These are phyloP conservation scores for Dasyurus viverrinus DNA, from an alignment of 2,113 vertebrate species.

Conservation along the genomic window DNA sequence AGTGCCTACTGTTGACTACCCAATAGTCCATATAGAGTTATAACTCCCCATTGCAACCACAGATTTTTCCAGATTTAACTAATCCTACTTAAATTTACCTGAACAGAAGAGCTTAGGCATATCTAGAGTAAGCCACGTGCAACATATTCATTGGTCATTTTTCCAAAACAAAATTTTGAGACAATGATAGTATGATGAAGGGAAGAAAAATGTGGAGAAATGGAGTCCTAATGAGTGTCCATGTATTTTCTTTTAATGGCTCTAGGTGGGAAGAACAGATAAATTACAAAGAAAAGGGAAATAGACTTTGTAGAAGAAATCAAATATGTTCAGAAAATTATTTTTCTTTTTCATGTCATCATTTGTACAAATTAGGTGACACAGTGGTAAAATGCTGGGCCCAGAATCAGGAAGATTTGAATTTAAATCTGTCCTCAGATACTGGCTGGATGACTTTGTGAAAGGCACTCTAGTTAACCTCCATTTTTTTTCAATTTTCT, in stretches of 20 bases:
- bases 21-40: neutral
- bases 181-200: neutral
- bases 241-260: neutral
- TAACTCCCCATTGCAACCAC: neutral
- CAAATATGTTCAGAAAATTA: conserved; percentile 91
- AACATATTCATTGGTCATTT: neutral
- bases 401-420: neutral
- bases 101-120: neutral
- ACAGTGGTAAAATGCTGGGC: too few species aligned
- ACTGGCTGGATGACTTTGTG: neutral
- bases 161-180: neutral
- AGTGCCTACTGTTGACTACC: neutral
- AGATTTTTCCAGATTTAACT: neutral
- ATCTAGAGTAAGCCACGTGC: neutral
- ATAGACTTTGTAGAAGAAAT: conserved; percentile 95
- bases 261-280: conserved; percentile 85
- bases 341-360: conserved; percentile 72
- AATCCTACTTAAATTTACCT: neutral
- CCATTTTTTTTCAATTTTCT: neutral
- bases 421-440: neutral
- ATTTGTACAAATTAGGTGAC: conserved; percentile 72
- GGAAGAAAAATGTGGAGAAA: neutral
- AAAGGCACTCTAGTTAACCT: neutral
- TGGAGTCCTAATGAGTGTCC: neutral
- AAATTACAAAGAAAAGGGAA: conserved; percentile 98